These are phyloP conservation scores for Anolis apletophallus DNA, from an alignment of 2,797 vertebrate species.

Conservation along the genomic window DNA sequence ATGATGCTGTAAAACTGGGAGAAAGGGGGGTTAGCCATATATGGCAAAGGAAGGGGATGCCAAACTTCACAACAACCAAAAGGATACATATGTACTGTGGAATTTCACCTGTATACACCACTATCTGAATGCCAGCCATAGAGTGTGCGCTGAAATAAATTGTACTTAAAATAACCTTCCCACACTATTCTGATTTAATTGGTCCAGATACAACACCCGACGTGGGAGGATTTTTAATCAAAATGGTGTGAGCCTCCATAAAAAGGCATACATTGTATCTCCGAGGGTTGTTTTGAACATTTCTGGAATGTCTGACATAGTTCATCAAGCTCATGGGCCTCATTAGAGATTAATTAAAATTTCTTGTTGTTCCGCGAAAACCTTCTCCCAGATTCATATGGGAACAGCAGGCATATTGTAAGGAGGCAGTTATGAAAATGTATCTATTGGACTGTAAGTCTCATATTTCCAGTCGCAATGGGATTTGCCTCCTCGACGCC, in stretches of 20 bases:
- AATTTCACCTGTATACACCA: no score
- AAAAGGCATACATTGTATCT: conserved; percentile 57
- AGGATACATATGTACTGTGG: no score
- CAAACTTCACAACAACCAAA: no score
- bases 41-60: no score
- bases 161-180: background rate
- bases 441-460: background rate
- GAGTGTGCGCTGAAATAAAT: background rate
- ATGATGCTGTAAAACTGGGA: no score
- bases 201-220: conserved; percentile 64
- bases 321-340: conserved; percentile 68
- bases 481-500: conserved; percentile 38
- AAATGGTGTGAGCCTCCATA: conserved; percentile 59
- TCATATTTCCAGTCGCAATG: conserved; percentile 28
- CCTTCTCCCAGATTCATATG: conserved; percentile 62
- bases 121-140: no score
- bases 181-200: conserved; percentile 70
- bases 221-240: conserved; percentile 73
- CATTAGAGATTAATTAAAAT: conserved; percentile 80
- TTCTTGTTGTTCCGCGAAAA: conserved; percentile 72
- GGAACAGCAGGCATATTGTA: conserved; percentile 64
- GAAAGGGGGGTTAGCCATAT: no score
- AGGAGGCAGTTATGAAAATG: conserved; percentile 70
- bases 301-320: conserved; percentile 55
- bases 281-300: conserved; percentile 1